phyloP scores from a whole-genome alignment of 2,888 invertebrate genomes.

The Habrosyne pyritoides region DNA sequence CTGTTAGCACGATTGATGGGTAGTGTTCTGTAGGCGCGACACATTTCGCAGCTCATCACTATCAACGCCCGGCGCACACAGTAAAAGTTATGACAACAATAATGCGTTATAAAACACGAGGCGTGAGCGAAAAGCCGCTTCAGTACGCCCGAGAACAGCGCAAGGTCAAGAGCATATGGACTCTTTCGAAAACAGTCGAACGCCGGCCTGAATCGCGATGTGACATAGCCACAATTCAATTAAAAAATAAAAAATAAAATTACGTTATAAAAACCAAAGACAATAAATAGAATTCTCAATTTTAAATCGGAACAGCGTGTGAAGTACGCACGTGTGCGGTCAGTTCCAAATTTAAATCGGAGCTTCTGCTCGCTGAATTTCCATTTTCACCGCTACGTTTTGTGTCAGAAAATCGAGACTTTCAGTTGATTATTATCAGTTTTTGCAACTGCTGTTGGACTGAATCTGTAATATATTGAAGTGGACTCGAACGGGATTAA shows the following conservation, averaged over 20 bases:
- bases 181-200: conserved; percentile 72
- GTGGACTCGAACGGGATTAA: conserved; percentile 16
- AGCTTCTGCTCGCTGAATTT: conserved; percentile 35
- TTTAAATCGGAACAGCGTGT: conserved; percentile 30
- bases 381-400: conserved; percentile 44
- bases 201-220: conserved; percentile 57
- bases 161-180: conserved; percentile 78
- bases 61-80: conserved; percentile 39
- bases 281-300: conserved; percentile 30
- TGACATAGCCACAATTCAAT: conserved; percentile 51
- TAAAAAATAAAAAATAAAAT: conserved; percentile 37
- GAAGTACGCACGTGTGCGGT: conserved; percentile 38
- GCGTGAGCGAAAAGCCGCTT: conserved; percentile 70
- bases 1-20: neutral
- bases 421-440: neutral
- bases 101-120: conserved; percentile 77
- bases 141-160: conserved; percentile 68
- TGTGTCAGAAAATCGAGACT: conserved; percentile 29
- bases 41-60: conserved; percentile 16
- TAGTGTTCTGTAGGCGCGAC: conserved; percentile 10
- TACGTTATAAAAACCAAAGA: conserved; percentile 20
- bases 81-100: conserved; percentile 79
- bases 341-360: conserved; percentile 61
- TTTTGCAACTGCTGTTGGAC: neutral
- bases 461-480: neutral